These are phyloP conservation scores for Poeciliopsis retropinna DNA, from an alignment of 2,113 vertebrate species.

Conservation along the genomic window DNA sequence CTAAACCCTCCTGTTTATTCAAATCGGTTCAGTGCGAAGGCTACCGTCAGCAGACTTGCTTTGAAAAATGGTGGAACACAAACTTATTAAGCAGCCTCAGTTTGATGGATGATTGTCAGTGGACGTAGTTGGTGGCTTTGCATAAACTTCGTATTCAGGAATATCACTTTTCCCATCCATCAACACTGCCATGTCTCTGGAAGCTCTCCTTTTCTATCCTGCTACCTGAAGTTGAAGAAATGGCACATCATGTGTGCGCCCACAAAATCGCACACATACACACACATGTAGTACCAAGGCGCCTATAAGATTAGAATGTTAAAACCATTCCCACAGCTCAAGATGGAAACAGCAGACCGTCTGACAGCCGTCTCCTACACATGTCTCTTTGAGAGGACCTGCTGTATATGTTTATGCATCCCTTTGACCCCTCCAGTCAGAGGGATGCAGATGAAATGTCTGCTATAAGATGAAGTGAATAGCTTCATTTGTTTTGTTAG, in stretches of 20 bases:
- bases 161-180: constrained; percentile 68
- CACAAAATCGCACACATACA: constrained; percentile 38
- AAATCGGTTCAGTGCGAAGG: constrained; percentile 35
- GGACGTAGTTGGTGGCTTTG: constrained; percentile 28
- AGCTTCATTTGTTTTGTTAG: constrained; percentile 20
- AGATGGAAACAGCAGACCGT: constrained; percentile 66
- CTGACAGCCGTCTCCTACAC: constrained; percentile 30
- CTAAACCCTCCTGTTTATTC: constrained; percentile 54
- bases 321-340: constrained; percentile 56
- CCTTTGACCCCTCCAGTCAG: constrained; percentile 21
- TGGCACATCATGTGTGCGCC: constrained; percentile 35
- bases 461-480: constrained; percentile 10
- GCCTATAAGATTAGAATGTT: constrained; percentile 51
- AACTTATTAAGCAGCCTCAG: constrained; percentile 47
- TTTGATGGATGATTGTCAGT: constrained; percentile 68
- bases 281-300: constrained; percentile 17
- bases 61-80: constrained; percentile 53
- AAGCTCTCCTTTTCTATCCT: not conserved
- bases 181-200: constrained; percentile 35
- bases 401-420: constrained; percentile 44
- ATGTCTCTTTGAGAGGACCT: constrained; percentile 12
- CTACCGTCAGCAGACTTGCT: constrained; percentile 38
- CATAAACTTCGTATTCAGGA: constrained; percentile 50
- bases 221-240: constrained; percentile 43
- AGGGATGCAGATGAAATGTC: constrained; percentile 5